Conservation (phyloP, 2,888 invertebrate species). For the Hirtodrosophila confusa region DNA sequence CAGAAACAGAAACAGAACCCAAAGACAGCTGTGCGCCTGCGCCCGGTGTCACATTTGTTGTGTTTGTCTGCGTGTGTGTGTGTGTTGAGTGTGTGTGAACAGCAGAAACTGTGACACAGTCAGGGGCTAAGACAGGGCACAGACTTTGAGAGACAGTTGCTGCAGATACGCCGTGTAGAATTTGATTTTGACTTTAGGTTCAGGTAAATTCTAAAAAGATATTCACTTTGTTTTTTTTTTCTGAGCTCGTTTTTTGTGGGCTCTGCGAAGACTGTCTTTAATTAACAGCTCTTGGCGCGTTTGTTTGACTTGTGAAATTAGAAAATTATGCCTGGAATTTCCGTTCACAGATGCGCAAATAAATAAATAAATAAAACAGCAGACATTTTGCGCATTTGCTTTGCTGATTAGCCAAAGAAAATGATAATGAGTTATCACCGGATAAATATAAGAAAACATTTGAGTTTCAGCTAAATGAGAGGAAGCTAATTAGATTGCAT, state of each 20-base stretch:
- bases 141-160: conserved; percentile 26
- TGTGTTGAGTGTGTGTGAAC: too few species aligned
- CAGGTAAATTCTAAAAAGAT: conserved; percentile 54
- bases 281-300: conserved; percentile 68
- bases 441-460: conserved; percentile 2
- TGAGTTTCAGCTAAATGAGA: conserved; percentile 9
- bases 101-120: conserved; percentile 2
- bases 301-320: conserved; percentile 69
- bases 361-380: conserved; percentile 29
- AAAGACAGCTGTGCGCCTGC: conserved; percentile 75
- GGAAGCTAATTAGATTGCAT: conserved; percentile 17
- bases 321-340: conserved; percentile 78
- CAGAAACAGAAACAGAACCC: conserved; percentile 1
- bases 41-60: conserved; percentile 60
- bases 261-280: conserved; percentile 52
- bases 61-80: conserved; percentile 5
- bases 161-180: conserved; percentile 38
- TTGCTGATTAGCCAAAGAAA: conserved; percentile 47
- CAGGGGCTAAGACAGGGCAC: conserved; percentile 18
- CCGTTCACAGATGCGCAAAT: conserved; percentile 42
- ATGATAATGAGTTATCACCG: conserved; percentile 36
- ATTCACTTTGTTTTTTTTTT: conserved; percentile 17
- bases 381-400: conserved; percentile 44
- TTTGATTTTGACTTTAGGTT: conserved; percentile 25
- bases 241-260: conserved; percentile 10